phyloP scores from a whole-genome alignment of 2,113 vertebrate genomes.

The Thymallus thymallus region DNA sequence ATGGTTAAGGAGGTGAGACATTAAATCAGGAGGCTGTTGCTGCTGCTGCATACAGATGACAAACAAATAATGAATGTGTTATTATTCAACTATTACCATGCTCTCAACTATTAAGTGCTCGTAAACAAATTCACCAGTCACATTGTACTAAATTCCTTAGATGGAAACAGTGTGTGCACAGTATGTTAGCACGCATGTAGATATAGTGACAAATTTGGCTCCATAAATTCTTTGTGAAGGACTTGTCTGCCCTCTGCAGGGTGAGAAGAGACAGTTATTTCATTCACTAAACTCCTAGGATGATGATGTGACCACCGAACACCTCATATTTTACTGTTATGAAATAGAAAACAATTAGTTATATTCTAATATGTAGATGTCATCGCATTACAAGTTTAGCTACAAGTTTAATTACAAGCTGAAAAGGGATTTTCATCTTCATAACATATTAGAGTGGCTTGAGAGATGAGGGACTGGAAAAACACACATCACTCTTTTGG shows the following conservation, averaged over 20 bases:
- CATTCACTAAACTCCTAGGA: background rate
- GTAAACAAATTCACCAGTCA: conserved; percentile 9
- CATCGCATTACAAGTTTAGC: background rate
- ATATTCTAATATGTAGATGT: background rate
- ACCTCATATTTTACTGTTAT: background rate
- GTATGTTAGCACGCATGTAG: too few relatives aligned
- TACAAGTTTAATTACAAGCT: background rate
- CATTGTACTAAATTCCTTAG: conserved; percentile 1
- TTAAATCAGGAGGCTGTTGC: conserved; percentile 12
- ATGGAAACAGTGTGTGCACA: conserved; percentile 21
- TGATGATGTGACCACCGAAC: background rate
- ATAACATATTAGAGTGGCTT: background rate
- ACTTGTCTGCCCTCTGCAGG: conserved; percentile 69
- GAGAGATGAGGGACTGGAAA: background rate
- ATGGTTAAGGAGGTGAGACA: conserved; percentile 14
- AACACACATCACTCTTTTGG: background rate
- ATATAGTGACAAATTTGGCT: background rate
- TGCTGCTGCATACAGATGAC: conserved; percentile 4
- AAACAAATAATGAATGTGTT: background rate
- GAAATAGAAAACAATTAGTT: too few relatives aligned
- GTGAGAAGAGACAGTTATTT: background rate
- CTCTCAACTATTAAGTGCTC: too few relatives aligned
- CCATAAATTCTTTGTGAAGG: conserved; percentile 16
- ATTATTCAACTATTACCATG: background rate
- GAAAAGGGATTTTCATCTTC: background rate